A percentile compares a stretch with the other conserved stretches of the same genome.
phyloP scores from a whole-genome alignment of 2,113 vertebrate species.

The Cynocephalus volans region DNA sequence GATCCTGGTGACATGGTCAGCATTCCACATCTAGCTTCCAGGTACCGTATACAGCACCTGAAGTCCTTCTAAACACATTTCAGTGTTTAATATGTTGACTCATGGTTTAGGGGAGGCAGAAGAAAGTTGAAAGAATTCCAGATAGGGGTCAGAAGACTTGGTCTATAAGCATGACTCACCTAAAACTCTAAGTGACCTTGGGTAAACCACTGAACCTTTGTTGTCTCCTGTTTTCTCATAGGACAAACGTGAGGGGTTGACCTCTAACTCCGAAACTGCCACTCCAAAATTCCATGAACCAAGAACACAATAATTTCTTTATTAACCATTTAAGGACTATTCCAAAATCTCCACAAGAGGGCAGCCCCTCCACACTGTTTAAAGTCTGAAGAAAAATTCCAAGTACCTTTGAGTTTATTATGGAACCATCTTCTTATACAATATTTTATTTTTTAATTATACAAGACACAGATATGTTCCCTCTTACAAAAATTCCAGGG shows the following conservation, averaged over 20 bases:
- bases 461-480: not conserved
- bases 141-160: not conserved
- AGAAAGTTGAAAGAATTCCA: not conserved
- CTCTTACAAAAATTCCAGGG: not conserved
- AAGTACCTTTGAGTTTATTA: not conserved
- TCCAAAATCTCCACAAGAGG: slow-evolving; percentile 61
- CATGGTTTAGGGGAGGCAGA: not conserved
- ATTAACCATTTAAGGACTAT: not conserved
- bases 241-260: not conserved
- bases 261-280: not conserved
- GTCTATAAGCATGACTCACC: not conserved
- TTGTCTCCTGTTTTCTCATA: not conserved
- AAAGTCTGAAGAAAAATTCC: not conserved
- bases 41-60: not conserved
- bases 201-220: not conserved
- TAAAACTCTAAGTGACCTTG: not conserved
- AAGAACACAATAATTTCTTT: not conserved
- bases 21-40: not conserved
- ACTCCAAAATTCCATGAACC: not conserved
- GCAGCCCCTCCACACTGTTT: slow-evolving; percentile 22
- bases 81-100: not conserved
- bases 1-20: not conserved
- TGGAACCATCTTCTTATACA: not conserved
- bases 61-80: not conserved
- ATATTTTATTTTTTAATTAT: slow-evolving; percentile 18